Evolutionary conservation across 2,888 invertebrate species (phyloP).

Genomic region (Biston betularia): DNA sequence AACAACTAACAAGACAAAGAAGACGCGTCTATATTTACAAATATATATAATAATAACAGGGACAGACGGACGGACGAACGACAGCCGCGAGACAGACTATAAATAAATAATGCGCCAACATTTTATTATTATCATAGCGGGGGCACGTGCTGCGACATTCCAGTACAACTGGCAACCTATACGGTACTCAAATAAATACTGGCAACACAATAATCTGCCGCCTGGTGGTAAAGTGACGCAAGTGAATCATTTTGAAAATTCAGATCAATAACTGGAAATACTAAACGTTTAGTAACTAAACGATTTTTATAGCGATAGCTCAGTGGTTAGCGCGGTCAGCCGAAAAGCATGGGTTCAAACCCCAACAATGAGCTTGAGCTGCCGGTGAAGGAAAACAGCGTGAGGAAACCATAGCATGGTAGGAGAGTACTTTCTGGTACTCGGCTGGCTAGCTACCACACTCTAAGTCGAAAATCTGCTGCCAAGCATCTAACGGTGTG

Average conservation of each 20-base stretch:
- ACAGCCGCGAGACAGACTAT: constrained; percentile 84
- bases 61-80: constrained; percentile 82
- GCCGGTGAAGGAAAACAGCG: too few relatives aligned
- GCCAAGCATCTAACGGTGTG: too few relatives aligned
- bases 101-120: constrained; percentile 86
- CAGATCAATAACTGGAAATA: neutral
- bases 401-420: too few relatives aligned
- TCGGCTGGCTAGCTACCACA: too few relatives aligned
- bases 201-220: constrained; percentile 38
- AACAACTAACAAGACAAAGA: constrained; percentile 43
- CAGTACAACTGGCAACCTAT: constrained; percentile 49
- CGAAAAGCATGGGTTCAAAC: too few relatives aligned
- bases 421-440: too few relatives aligned
- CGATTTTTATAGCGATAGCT: too few relatives aligned
- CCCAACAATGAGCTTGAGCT: too few relatives aligned
- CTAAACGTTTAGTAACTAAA: too few relatives aligned
- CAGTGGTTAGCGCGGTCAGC: too few relatives aligned
- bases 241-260: neutral
- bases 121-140: constrained; percentile 84
- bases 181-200: constrained; percentile 68
- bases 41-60: constrained; percentile 34
- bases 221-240: neutral
- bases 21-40: constrained; percentile 27
- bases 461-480: too few relatives aligned
- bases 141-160: constrained; percentile 84